These are phyloP conservation scores for Ceyx cyanopectus DNA, from an alignment of 2,113 vertebrate genomes.

Conservation along the genomic window DNA sequence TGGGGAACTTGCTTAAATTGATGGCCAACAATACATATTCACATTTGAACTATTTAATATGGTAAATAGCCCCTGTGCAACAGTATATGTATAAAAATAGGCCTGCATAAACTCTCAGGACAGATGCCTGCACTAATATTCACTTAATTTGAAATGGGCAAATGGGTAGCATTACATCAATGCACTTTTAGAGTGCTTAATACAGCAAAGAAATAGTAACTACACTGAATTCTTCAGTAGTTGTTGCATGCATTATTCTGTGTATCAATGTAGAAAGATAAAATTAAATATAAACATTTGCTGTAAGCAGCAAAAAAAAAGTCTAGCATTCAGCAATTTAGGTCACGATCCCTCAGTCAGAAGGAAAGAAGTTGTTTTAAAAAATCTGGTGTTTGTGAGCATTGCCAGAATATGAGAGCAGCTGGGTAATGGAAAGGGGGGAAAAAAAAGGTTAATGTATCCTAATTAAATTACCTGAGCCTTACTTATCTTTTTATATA, in stretches of 20 bases:
- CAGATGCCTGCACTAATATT: not conserved
- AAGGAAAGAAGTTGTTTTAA: conserved; percentile 3
- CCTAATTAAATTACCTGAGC: conserved; percentile 34
- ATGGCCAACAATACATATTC: not conserved
- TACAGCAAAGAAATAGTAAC: not conserved
- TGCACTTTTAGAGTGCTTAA: not conserved
- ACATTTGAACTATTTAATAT: not conserved
- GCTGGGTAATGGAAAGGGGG: not conserved
- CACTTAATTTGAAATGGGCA: not conserved
- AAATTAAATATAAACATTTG: conserved; percentile 49
- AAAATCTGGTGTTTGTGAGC: not conserved
- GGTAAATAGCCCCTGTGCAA: not conserved
- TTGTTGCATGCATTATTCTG: not conserved
- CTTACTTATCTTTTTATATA: not conserved
- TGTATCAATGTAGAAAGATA: not conserved
- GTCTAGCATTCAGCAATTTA: conserved; percentile 9
- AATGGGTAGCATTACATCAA: not conserved
- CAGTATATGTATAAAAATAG: not conserved
- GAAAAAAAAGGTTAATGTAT: not conserved
- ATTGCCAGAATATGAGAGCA: not conserved
- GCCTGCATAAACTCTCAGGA: not conserved
- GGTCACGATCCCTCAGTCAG: not conserved
- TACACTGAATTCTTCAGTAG: not conserved
- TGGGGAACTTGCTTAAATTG: not conserved
- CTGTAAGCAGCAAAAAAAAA: conserved; percentile 27